Conservation (phyloP, 2,797 vertebrate species). For the Bovichtus variegatus region DNA sequence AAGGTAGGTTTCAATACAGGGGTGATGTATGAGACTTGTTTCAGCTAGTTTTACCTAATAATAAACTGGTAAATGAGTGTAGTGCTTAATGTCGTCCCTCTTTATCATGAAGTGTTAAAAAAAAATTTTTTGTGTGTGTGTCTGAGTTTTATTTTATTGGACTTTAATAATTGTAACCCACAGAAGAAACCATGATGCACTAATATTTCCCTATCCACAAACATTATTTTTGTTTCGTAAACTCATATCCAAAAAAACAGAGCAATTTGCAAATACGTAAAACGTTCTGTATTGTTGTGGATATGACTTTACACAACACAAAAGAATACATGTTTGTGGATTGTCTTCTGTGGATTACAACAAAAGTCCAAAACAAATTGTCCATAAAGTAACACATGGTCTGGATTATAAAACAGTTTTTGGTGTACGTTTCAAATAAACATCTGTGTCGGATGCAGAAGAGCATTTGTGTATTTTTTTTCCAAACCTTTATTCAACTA, state of each 20-base stretch:
- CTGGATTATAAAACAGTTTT: constrained; percentile 37
- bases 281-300: no score
- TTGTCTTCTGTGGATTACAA: no score
- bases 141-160: not conserved
- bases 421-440: constrained; percentile 68
- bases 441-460: constrained; percentile 16
- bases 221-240: no score
- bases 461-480: not conserved
- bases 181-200: no score
- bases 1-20: not conserved
- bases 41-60: not conserved
- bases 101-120: constrained; percentile 23
- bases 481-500: not conserved
- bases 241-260: no score
- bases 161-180: no score
- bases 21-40: not conserved
- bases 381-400: constrained; percentile 5
- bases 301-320: not conserved
- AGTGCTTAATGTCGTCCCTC: not conserved
- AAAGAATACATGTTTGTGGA: not conserved
- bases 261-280: no score
- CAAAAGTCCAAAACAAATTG: no score
- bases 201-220: no score
- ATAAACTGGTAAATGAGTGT: constrained; percentile 43
- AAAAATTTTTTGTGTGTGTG: constrained; percentile 2